A percentile compares a stretch with the other conserved stretches of the same genome.
phyloP scores from a whole-genome alignment of 2,113 vertebrate genomes.

The Spheniscus mendiculus region DNA sequence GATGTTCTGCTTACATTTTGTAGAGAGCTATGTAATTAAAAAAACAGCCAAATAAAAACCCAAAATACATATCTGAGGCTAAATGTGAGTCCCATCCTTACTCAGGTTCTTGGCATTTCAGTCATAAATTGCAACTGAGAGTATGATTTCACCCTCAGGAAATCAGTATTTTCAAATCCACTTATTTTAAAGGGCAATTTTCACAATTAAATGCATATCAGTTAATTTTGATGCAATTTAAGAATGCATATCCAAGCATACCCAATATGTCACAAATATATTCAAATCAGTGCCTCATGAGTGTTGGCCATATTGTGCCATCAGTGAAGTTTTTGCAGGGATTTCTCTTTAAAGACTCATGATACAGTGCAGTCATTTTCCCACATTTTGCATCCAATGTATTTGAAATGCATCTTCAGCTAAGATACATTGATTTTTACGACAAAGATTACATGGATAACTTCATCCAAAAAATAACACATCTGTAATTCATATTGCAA shows the following conservation, averaged over 20 bases:
- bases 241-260: not conserved
- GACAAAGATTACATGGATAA: not conserved
- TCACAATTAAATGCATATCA: not conserved
- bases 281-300: not conserved
- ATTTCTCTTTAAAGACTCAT: not conserved
- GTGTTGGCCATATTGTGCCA: not conserved
- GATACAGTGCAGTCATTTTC: not conserved
- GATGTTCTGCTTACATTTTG: not conserved
- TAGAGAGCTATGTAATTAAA: not conserved
- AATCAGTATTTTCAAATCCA: not conserved
- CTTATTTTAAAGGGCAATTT: not conserved
- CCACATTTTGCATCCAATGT: not conserved
- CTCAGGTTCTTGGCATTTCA: not conserved
- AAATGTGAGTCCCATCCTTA: not conserved
- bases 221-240: not conserved
- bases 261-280: not conserved
- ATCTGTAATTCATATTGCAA: not conserved
- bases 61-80: not conserved
- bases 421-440: not conserved
- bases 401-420: not conserved
- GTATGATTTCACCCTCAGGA: not conserved
- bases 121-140: not conserved
- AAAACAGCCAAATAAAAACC: not conserved
- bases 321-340: not conserved
- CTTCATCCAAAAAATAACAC: not conserved